Conservation (phyloP, 2,888 invertebrate species). For the Steinernema hermaphroditum region DNA sequence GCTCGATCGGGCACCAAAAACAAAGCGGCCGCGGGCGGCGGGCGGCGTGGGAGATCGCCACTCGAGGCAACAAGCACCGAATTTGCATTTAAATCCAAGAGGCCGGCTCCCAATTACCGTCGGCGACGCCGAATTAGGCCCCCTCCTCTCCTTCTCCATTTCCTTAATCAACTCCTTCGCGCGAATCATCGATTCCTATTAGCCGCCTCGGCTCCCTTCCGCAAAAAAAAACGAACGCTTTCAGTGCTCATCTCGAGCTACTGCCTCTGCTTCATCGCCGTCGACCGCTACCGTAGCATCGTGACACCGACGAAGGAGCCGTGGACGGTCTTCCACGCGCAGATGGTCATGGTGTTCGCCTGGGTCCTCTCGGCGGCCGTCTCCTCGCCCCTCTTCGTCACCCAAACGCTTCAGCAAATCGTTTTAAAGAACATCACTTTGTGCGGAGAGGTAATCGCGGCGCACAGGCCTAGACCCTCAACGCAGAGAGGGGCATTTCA, state of each 20-base stretch:
- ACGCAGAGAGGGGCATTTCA: too few relatives aligned
- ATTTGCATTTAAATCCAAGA: neutral
- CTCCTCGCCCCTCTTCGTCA: constrained; percentile 58
- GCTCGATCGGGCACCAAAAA: constrained; percentile 25
- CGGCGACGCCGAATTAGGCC: constrained; percentile 8
- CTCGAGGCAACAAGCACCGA: neutral
- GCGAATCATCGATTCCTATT: constrained; percentile 28
- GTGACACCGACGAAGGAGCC: constrained; percentile 64
- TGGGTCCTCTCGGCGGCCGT: constrained; percentile 59
- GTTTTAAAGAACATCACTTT: constrained; percentile 55
- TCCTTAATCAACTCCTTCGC: constrained; percentile 17
- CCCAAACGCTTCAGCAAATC: constrained; percentile 58
- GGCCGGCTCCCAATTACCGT: constrained; percentile 15
- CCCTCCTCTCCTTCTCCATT: neutral
- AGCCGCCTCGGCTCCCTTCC: too few relatives aligned
- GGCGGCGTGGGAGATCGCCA: neutral
- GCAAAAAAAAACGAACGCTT: too few relatives aligned
- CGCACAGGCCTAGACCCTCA: too few relatives aligned
- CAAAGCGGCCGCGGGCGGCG: neutral
- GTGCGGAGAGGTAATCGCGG: constrained; percentile 53
- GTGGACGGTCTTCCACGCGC: constrained; percentile 57
- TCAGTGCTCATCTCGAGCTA: constrained; percentile 95
- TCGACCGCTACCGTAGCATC: constrained; percentile 79
- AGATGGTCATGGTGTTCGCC: constrained; percentile 48
- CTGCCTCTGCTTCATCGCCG: constrained; percentile 94